Percentiles rank a stretch among this genome's conserved stretches.
Conservation (phyloP, 2,888 invertebrate genomes). For the Nomada lathburiana region DNA sequence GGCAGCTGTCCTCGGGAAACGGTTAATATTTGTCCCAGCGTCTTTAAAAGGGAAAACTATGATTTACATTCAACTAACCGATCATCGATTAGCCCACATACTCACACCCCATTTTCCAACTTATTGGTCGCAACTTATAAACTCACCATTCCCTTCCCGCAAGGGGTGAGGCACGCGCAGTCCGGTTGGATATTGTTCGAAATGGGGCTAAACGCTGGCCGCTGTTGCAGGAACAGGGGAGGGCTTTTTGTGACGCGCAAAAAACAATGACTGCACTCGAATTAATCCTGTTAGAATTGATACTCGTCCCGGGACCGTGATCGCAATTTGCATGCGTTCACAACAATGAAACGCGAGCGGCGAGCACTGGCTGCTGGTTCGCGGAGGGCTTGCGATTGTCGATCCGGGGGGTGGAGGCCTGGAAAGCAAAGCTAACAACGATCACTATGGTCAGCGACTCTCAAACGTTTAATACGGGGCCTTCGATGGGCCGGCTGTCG, state of each 20-base stretch:
- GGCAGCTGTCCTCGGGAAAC: no score
- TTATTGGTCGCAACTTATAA: conserved; percentile 63
- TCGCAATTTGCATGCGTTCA: conserved; percentile 79
- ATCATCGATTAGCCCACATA: conserved; percentile 36
- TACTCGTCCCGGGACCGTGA: conserved; percentile 73
- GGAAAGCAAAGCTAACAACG: conserved; percentile 69
- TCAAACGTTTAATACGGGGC: conserved; percentile 57
- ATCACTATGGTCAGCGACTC: conserved; percentile 68
- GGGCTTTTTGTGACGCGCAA: conserved; percentile 72
- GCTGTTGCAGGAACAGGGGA: conserved; percentile 49
- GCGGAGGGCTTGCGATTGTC: conserved; percentile 46
- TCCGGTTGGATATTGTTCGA: conserved; percentile 62
- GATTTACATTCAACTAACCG: neutral
- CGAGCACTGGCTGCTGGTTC: conserved; percentile 40
- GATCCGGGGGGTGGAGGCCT: conserved; percentile 45
- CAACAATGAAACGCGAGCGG: conserved; percentile 77
- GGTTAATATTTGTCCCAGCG: no score
- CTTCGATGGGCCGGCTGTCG: conserved; percentile 33
- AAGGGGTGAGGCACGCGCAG: conserved; percentile 11
- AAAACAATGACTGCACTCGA: conserved; percentile 78
- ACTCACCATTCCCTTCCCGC: conserved; percentile 42
- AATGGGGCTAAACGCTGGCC: conserved; percentile 62
- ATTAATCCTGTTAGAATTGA: conserved; percentile 79
- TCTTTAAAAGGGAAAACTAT: no score
- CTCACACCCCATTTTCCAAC: conserved; percentile 38